Evolutionary conservation across 2,113 vertebrate genomes (phyloP).

Genomic region (Ramphastos sulfuratus): DNA sequence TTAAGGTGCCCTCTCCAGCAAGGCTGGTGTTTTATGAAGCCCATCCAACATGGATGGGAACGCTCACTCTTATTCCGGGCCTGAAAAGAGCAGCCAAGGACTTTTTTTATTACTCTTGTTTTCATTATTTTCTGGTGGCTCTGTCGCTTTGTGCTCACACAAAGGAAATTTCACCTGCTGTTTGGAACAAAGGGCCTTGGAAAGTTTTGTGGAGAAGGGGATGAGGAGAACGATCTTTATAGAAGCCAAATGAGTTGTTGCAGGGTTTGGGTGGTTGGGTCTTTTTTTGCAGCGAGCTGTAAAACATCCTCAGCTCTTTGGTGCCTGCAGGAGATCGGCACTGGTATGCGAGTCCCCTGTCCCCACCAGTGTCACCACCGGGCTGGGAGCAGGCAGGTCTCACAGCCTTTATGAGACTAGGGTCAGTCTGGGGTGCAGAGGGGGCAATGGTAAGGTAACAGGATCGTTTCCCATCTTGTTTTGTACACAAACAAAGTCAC

Average conservation of each 20-base stretch:
- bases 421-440: not conserved
- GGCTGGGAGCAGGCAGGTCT: not conserved
- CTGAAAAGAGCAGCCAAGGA: not conserved
- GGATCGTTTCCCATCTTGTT: not conserved
- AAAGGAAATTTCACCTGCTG: conserved; percentile 57
- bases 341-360: accelerated
- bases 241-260: not conserved
- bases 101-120: not conserved
- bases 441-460: accelerated
- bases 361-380: not conserved
- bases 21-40: not conserved
- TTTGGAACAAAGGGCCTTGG: conserved; percentile 32
- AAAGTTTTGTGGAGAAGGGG: conserved; percentile 14
- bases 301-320: not conserved
- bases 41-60: not conserved
- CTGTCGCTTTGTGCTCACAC: not conserved
- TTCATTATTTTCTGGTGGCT: conserved; percentile 3
- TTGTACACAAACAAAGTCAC: not conserved
- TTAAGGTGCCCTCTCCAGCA: not conserved
- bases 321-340: not conserved
- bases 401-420: accelerated
- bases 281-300: not conserved
- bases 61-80: not conserved
- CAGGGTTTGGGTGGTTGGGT: not conserved
- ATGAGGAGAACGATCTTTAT: not conserved